These are phyloP conservation scores for Eremophila alpestris DNA, from an alignment of 2,797 vertebrate species.

Conservation along the genomic window DNA sequence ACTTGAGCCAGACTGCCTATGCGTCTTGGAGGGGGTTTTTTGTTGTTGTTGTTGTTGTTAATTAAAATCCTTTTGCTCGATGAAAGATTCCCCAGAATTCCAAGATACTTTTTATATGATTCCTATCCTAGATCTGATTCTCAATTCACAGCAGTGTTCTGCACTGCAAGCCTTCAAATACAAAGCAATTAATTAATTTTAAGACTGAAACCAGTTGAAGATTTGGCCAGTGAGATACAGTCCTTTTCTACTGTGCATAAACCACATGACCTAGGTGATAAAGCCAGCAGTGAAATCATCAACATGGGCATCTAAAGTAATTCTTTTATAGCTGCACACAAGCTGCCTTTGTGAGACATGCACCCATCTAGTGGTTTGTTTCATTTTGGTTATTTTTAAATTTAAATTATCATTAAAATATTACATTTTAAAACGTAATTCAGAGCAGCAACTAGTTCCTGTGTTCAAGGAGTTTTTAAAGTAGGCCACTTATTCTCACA, in stretches of 20 bases:
- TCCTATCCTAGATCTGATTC: not conserved
- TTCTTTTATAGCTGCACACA: not conserved
- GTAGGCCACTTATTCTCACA: not conserved
- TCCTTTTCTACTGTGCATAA: not conserved
- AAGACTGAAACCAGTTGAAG: not conserved
- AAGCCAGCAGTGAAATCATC: not conserved
- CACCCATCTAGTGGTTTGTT: not conserved
- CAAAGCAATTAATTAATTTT: not conserved
- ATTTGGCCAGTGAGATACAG: not conserved
- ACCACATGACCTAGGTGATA: not conserved
- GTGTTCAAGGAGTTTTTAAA: not conserved
- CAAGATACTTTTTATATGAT: rapidly evolving
- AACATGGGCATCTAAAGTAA: not conserved
- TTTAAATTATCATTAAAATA: not conserved
- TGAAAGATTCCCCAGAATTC: not conserved
- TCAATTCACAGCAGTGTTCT: not conserved
- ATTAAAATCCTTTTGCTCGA: not conserved
- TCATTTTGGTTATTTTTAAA: not conserved
- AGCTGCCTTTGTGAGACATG: not conserved
- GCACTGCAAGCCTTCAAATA: not conserved
- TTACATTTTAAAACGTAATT: not conserved
- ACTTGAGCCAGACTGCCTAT: not conserved
- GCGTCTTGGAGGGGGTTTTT: not conserved
- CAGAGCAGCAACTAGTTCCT: not conserved
- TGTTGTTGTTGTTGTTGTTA: too few relatives aligned